Conservation (phyloP, 2,113 vertebrate genomes). For the Tetrax tetrax region DNA sequence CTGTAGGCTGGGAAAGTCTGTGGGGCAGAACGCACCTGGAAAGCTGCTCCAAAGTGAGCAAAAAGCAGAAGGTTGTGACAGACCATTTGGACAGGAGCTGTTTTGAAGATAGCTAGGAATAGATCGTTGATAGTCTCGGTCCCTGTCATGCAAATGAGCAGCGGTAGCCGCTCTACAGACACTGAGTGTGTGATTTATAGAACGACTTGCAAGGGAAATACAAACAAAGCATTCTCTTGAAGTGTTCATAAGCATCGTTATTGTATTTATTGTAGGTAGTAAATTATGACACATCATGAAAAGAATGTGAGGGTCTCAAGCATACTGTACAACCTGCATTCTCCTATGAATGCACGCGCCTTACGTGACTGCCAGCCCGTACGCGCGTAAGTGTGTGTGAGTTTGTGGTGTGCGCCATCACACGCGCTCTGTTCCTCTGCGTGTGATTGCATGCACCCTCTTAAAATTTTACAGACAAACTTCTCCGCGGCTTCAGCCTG, state of each 20-base stretch:
- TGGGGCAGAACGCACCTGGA: not conserved
- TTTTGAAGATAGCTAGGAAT: not conserved
- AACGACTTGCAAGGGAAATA: not conserved
- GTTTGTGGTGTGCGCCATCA: not conserved
- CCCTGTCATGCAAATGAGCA: not conserved
- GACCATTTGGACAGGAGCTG: not conserved
- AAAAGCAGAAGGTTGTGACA: not conserved
- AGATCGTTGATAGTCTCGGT: not conserved
- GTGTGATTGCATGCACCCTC: not conserved
- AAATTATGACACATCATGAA: not conserved
- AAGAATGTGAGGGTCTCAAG: not conserved
- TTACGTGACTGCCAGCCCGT: not conserved
- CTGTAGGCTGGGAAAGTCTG: not conserved
- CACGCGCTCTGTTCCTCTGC: accelerated
- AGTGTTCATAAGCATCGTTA: not conserved
- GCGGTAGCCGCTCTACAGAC: not conserved
- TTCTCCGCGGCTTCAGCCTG: not conserved
- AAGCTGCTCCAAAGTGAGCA: not conserved
- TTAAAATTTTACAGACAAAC: not conserved
- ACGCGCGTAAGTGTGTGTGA: accelerated
- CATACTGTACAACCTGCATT: not conserved
- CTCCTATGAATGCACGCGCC: not conserved
- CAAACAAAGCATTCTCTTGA: not conserved
- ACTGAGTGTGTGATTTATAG: not conserved
- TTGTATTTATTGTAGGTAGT: not conserved